Conservation (phyloP, 2,797 vertebrate species). For the Spinibarbus caldwelli region DNA sequence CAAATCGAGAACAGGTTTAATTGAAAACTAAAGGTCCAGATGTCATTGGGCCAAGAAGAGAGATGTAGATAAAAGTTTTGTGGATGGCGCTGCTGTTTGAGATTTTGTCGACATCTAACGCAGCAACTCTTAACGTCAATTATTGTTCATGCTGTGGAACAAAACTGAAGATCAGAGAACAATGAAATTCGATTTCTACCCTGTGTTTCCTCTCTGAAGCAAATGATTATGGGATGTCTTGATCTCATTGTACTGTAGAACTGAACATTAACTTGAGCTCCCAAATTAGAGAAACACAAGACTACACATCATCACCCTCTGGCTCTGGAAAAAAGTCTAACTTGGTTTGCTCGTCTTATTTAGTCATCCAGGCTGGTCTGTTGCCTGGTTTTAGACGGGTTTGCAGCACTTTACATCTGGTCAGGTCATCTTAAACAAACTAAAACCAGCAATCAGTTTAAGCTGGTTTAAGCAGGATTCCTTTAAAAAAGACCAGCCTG, state of each 20-base stretch:
- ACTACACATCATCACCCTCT: constrained; percentile 1
- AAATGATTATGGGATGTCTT: constrained; percentile 31
- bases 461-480: background rate
- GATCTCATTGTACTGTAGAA: constrained; percentile 19
- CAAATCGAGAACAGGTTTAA: constrained; percentile 48
- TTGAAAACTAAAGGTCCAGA: constrained; percentile 44
- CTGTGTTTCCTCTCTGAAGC: constrained; percentile 9
- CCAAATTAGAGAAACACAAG: constrained; percentile 23
- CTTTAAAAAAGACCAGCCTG: background rate
- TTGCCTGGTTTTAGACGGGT: background rate
- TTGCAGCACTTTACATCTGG: background rate
- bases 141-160: constrained; percentile 16
- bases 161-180: constrained; percentile 8
- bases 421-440: background rate
- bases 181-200: background rate
- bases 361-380: background rate
- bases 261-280: no score
- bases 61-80: constrained; percentile 8
- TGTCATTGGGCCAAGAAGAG: constrained; percentile 30
- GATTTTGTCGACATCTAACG: constrained; percentile 18
- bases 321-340: background rate
- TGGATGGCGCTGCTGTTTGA: background rate
- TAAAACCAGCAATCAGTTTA: constrained; percentile 8
- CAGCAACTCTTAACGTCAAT: constrained; percentile 17
- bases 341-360: constrained; percentile 13